Percentiles rank a stretch among this genome's conserved stretches.
phyloP scores from a whole-genome alignment of 2,113 vertebrate species.

The Cyanistes caeruleus region DNA sequence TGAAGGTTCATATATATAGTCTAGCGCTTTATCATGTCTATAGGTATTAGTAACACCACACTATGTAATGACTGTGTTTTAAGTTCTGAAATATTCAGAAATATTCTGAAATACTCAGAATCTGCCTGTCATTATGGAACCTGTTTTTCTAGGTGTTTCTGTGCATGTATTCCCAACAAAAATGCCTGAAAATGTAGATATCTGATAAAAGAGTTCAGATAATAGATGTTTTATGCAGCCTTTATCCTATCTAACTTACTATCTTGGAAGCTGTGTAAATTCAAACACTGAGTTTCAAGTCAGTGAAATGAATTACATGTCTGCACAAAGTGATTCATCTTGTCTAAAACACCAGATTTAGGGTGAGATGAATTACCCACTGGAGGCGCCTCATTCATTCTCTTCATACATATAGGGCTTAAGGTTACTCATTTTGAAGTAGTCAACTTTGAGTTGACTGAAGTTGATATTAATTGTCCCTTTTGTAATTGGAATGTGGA shows the following conservation, averaged over 20 bases:
- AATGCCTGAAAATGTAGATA: background rate
- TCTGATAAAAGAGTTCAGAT: background rate
- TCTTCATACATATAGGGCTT: background rate
- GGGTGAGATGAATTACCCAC: background rate
- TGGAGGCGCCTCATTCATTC: background rate
- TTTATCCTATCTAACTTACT: background rate
- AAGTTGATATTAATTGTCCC: slow-evolving; percentile 11
- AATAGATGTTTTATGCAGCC: background rate
- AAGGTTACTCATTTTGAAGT: background rate
- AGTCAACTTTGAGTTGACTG: background rate
- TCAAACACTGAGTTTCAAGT: background rate
- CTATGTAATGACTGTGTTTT: background rate
- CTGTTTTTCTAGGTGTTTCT: background rate
- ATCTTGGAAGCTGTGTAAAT: background rate
- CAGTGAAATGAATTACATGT: slow-evolving; percentile 7
- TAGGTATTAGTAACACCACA: background rate
- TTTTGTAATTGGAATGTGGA: background rate
- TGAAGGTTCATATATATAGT: background rate
- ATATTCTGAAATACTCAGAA: background rate
- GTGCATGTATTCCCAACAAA: background rate
- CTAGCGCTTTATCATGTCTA: background rate
- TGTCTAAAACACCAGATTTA: background rate
- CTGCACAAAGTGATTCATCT: slow-evolving; percentile 3
- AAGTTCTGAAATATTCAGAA: background rate
- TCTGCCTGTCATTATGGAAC: background rate